Percentiles rank a stretch among this genome's conserved stretches.
phyloP scores from a whole-genome alignment of 2,888 invertebrate species.

The Lapara coniferarum region DNA sequence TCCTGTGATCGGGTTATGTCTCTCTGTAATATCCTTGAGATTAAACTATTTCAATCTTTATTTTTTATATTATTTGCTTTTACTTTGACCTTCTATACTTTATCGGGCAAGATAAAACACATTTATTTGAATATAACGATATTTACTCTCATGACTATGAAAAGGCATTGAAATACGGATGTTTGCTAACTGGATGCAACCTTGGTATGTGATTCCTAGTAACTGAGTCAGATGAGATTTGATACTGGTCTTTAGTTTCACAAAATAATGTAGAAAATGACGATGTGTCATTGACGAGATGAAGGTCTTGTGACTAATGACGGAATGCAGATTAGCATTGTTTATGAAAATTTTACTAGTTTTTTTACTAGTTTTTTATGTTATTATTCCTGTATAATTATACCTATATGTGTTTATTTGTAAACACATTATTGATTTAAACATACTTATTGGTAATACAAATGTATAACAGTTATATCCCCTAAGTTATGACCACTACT shows the following conservation, averaged over 20 bases:
- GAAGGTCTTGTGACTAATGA: not conserved
- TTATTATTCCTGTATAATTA: too few relatives aligned
- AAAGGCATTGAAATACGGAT: constrained; percentile 6
- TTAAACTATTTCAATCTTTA: too few relatives aligned
- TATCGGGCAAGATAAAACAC: not conserved
- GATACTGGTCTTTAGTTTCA: not conserved
- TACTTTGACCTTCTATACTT: not conserved
- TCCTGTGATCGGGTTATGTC: too few relatives aligned
- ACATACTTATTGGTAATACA: too few relatives aligned
- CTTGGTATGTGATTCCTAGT: constrained; percentile 2
- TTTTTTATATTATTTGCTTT: not conserved
- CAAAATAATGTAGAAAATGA: not conserved
- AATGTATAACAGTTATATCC: too few relatives aligned
- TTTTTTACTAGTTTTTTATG: too few relatives aligned
- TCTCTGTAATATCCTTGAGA: too few relatives aligned
- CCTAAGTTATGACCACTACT: too few relatives aligned
- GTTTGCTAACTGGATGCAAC: not conserved
- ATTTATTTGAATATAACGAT: not conserved
- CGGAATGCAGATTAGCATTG: not conserved
- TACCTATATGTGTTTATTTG: too few relatives aligned
- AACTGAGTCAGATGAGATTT: not conserved
- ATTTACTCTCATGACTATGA: not conserved
- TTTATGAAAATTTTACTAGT: too few relatives aligned
- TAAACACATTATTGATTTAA: too few relatives aligned
- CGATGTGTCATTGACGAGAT: not conserved